These are phyloP conservation scores for Daphoenositta chrysoptera DNA, from an alignment of 2,113 vertebrate genomes.

Conservation along the genomic window DNA sequence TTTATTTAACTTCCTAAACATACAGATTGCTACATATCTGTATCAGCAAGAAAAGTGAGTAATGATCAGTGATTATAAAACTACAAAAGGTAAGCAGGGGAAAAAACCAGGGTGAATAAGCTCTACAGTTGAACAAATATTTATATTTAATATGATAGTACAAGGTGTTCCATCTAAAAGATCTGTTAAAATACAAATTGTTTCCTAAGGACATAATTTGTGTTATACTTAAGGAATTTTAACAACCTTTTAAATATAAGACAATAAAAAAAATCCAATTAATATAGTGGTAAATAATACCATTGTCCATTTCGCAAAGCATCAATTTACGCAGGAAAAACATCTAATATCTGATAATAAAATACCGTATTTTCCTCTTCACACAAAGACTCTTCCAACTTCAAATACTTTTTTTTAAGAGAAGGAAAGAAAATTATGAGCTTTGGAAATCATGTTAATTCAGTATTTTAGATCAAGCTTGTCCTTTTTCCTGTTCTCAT, in stretches of 20 bases:
- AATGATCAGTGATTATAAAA: neutral
- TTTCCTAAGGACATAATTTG: neutral
- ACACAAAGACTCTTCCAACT: neutral
- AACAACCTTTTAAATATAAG: neutral
- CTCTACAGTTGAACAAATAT: neutral
- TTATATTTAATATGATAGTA: neutral
- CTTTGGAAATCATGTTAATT: neutral
- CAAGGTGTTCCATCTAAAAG: neutral
- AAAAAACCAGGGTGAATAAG: neutral
- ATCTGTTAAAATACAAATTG: neutral
- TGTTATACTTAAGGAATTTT: neutral
- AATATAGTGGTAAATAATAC: neutral
- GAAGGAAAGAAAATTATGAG: neutral
- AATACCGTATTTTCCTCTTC: rapidly evolving
- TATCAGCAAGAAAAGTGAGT: neutral
- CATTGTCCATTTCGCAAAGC: neutral
- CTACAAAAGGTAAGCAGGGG: neutral
- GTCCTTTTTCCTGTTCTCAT: neutral
- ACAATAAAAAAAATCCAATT: neutral
- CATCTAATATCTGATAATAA: neutral
- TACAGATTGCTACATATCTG: neutral
- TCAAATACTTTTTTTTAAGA: neutral
- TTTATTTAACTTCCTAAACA: neutral
- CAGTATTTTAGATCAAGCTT: neutral
- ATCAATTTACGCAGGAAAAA: neutral